Evolutionary conservation across 2,888 invertebrate species (phyloP).

Genomic region (Catonia carolina): DNA sequence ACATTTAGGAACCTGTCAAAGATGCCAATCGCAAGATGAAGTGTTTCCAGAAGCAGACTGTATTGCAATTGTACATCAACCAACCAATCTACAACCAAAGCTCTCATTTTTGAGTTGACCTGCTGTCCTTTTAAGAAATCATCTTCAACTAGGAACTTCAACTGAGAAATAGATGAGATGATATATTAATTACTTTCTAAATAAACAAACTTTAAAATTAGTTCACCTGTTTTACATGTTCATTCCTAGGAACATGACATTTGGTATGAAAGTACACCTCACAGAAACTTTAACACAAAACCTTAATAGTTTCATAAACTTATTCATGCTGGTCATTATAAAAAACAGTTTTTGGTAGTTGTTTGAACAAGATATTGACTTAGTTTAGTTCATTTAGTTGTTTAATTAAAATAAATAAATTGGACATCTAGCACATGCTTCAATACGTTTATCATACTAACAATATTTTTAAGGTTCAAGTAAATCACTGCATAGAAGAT

Average conservation of each 20-base stretch:
- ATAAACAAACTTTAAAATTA: background rate
- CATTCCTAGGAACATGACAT: background rate
- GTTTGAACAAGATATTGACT: too few species aligned
- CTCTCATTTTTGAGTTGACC: conserved; percentile 79
- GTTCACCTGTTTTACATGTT: background rate
- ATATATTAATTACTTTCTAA: conserved; percentile 3
- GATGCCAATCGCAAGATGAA: conserved; percentile 79
- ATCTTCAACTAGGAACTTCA: conserved; percentile 54
- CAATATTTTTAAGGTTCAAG: too few species aligned
- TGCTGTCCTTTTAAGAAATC: conserved; percentile 62
- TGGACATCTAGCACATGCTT: too few species aligned
- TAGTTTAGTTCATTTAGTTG: too few species aligned
- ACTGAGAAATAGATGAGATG: conserved; percentile 36
- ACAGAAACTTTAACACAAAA: too few species aligned
- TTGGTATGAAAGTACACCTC: too few species aligned
- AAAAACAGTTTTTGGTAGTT: too few species aligned
- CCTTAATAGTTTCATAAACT: background rate
- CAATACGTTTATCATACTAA: too few species aligned
- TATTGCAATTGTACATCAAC: conserved; percentile 87
- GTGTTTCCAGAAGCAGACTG: conserved; percentile 76
- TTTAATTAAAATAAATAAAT: too few species aligned
- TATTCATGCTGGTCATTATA: too few species aligned
- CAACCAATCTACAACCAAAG: conserved; percentile 88
- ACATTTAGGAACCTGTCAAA: conserved; percentile 86
- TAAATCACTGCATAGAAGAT: too few species aligned